A percentile compares a stretch with the other conserved stretches of the same genome.
phyloP scores from a whole-genome alignment of 2,797 vertebrate species.

The Leucoraja ocellata region DNA sequence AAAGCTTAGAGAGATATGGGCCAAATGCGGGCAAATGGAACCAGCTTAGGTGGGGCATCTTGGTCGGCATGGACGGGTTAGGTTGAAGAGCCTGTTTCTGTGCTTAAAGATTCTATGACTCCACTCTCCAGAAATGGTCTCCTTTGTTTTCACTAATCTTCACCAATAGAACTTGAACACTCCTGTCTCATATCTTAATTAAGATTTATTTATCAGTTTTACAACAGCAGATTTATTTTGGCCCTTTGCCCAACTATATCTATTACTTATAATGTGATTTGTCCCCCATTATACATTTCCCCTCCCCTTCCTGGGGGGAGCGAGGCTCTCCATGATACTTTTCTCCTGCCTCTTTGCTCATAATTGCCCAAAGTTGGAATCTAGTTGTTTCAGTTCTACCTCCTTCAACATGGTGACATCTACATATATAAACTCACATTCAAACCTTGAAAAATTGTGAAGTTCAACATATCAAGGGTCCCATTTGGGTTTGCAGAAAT shows the following conservation, averaged over 20 bases:
- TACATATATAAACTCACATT: background rate
- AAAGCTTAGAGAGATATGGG: too few species aligned
- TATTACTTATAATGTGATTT: background rate
- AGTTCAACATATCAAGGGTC: background rate
- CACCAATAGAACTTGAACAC: background rate
- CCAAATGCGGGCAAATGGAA: too few species aligned
- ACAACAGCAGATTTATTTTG: background rate
- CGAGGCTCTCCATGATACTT: background rate
- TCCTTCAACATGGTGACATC: background rate
- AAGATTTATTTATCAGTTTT: background rate
- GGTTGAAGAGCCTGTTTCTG: too few species aligned
- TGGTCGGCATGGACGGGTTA: too few species aligned
- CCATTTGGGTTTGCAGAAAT: background rate
- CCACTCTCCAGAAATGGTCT: too few species aligned
- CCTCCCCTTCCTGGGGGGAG: background rate
- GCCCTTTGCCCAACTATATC: background rate
- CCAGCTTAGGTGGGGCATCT: too few species aligned
- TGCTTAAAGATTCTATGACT: too few species aligned
- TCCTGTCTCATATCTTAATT: background rate
- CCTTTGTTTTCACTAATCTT: background rate
- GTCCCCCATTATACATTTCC: background rate
- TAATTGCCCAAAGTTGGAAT: background rate
- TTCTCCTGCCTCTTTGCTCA: background rate
- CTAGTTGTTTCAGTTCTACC: background rate
- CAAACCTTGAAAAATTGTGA: background rate